These are phyloP conservation scores for Brachionichthys hirsutus DNA, from an alignment of 2,113 vertebrate genomes.

Conservation along the genomic window DNA sequence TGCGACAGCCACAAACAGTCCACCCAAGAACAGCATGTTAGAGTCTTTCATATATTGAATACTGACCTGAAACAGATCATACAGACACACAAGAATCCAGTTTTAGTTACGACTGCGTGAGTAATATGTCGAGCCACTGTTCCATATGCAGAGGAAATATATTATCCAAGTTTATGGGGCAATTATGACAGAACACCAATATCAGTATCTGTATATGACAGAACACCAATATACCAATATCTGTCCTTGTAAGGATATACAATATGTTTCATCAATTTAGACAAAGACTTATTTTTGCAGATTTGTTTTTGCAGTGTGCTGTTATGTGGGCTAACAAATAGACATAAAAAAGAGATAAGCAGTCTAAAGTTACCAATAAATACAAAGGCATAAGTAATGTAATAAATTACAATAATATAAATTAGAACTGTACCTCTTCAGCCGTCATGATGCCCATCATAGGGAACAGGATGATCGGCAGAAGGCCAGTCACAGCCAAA, in stretches of 20 bases:
- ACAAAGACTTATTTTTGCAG: too few relatives aligned
- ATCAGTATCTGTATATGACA: conserved; percentile 26
- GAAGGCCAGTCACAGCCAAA: conserved; percentile 85
- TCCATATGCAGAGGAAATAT: not conserved
- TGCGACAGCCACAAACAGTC: conserved; percentile 87
- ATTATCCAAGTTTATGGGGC: conserved; percentile 21
- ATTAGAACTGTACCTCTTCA: conserved; percentile 71
- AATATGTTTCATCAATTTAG: not conserved
- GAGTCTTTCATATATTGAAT: conserved; percentile 87
- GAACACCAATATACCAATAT: not conserved
- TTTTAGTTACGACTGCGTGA: not conserved
- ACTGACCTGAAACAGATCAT: conserved; percentile 79
- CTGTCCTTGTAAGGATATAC: too few relatives aligned
- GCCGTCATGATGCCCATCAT: conserved; percentile 91
- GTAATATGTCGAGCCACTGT: not conserved
- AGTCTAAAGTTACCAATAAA: not conserved
- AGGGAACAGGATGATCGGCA: conserved; percentile 89
- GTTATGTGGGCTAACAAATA: too few relatives aligned
- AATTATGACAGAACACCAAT: conserved; percentile 25
- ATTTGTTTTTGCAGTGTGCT: too few relatives aligned
- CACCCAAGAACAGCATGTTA: conserved; percentile 90
- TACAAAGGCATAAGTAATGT: too few relatives aligned
- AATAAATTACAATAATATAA: not conserved
- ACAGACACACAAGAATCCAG: not conserved
- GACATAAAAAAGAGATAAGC: not conserved